Evolutionary conservation across 2,113 vertebrate genomes (phyloP).

Genomic region (Pagrus major): DNA sequence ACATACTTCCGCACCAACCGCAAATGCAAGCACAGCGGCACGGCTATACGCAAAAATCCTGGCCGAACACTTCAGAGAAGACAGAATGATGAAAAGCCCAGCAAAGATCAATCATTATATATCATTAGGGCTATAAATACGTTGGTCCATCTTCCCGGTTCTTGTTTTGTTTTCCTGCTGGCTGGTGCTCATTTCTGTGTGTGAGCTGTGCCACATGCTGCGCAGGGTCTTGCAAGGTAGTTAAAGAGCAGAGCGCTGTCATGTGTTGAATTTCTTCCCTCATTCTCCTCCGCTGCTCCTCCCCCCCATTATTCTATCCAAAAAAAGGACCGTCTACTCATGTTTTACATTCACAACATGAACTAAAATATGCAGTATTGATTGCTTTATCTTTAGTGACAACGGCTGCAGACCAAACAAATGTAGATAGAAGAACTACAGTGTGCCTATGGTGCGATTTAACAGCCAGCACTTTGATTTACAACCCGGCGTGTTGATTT

Average conservation of each 20-base stretch:
- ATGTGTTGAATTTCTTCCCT: conserved; percentile 54
- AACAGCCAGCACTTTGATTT: conserved; percentile 60
- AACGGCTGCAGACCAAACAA: conserved; percentile 54
- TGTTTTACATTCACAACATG: conserved; percentile 56
- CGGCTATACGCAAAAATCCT: background rate
- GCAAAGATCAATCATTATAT: conserved; percentile 68
- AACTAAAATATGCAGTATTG: conserved; percentile 69
- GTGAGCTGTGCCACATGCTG: conserved; percentile 67
- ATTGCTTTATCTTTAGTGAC: conserved; percentile 68
- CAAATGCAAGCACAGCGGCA: conserved; percentile 10
- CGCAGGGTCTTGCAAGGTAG: conserved; percentile 60
- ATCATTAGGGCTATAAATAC: conserved; percentile 76
- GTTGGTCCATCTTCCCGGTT: conserved; percentile 46
- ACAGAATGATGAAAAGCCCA: conserved; percentile 60
- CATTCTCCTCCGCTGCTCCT: conserved; percentile 39
- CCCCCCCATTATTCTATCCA: conserved; percentile 62
- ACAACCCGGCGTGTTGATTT: conserved; percentile 45
- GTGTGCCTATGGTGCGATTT: conserved; percentile 34
- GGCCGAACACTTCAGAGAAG: conserved; percentile 55
- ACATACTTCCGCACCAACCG: conserved; percentile 13
- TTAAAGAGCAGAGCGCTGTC: conserved; percentile 72
- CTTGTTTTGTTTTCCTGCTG: conserved; percentile 31
- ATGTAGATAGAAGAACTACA: conserved; percentile 46
- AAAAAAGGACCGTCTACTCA: conserved; percentile 35
- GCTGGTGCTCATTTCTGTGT: conserved; percentile 62